Evolutionary conservation across 2,113 vertebrate species (phyloP), one percentile per base, ranked within the genome.

Genomic region (Sinocyclocheilus anophthalmus): DNA sequence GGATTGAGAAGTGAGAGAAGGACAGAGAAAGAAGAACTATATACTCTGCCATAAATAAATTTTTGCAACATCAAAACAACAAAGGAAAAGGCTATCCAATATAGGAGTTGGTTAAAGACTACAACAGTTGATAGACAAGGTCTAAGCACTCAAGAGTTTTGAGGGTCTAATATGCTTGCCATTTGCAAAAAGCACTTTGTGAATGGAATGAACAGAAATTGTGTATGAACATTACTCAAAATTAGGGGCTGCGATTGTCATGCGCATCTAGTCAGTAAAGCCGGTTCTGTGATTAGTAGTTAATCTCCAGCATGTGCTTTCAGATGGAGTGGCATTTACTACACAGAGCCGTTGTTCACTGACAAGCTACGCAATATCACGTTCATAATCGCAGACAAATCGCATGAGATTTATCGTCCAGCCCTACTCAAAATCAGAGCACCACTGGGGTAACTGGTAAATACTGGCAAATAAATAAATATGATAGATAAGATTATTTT

Each of bases 81-180:
- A 76, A 76, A 45, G 0, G 13, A 16, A 48, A 45, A 75, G 22
- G 45, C n/a, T 50, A 48, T 24, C 6, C 57, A 65, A 45, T 80
- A 24, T 16, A 24, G 22, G 16, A 59, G 61, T 26, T 18, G 48
- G 59, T 5, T 26, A 12, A 22, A 80, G 26, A 14, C 20, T 0
- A 81, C 59, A 53, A 48, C 24, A 77, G 50, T 53, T 76, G 42
- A 76, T 53, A 53, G 72, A 24, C 72, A 14, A 75, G 72, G 75
- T 50, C 50, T 53, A 53, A 45, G 42, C 72, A 75, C 42, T 48
- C 42, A 48, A n/a, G 69, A 48, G 42, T 48, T 8, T 48, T 2
- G n/a, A 75, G 12, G 5, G n/a, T 73, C 37, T 73, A 42, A 4
- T 22, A 73, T 12, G 70, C 70, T n/a, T n/a, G 70, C 4, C 10